Conservation (phyloP, 2,797 vertebrate species). For the Gambusia yucatana region DNA sequence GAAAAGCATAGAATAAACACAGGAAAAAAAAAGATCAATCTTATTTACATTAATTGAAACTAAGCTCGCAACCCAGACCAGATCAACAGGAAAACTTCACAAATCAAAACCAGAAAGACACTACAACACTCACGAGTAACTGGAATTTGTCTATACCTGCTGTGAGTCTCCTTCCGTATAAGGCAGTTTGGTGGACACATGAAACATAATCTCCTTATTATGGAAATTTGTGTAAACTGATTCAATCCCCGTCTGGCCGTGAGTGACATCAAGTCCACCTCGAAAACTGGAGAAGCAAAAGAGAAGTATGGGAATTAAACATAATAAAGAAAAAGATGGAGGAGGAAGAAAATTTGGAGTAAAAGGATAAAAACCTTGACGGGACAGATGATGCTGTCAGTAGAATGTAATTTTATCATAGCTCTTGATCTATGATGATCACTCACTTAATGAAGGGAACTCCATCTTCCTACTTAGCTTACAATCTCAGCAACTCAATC, state of each 20-base stretch:
- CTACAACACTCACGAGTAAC: not conserved
- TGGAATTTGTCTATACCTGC: slow-evolving; percentile 82
- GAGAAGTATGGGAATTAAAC: slow-evolving; percentile 6
- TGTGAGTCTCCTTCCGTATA: slow-evolving; percentile 95
- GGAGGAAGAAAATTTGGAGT: not conserved
- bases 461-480: slow-evolving; percentile 50
- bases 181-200: slow-evolving; percentile 96
- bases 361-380: slow-evolving; percentile 2
- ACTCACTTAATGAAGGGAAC: slow-evolving; percentile 50
- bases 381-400: slow-evolving; percentile 24
- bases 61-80: not conserved
- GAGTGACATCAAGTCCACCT: slow-evolving; percentile 93
- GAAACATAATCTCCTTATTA: slow-evolving; percentile 98
- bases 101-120: not conserved
- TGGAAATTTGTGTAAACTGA: slow-evolving; percentile 93
- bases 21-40: not conserved
- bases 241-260: slow-evolving; percentile 93
- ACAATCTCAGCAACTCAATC: slow-evolving; percentile 22
- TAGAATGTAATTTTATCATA: slow-evolving; percentile 23
- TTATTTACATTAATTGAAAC: not conserved
- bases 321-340: not conserved
- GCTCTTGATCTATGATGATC: slow-evolving; percentile 14
- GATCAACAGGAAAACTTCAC: too few relatives aligned
- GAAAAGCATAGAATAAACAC: not conserved
- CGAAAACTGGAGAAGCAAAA: slow-evolving; percentile 84